Percentiles rank a stretch among this genome's conserved stretches.
These are phyloP conservation scores for Pipistrellus pipistrellus DNA, from an alignment of 2,797 vertebrate species.

Conservation along the genomic window DNA sequence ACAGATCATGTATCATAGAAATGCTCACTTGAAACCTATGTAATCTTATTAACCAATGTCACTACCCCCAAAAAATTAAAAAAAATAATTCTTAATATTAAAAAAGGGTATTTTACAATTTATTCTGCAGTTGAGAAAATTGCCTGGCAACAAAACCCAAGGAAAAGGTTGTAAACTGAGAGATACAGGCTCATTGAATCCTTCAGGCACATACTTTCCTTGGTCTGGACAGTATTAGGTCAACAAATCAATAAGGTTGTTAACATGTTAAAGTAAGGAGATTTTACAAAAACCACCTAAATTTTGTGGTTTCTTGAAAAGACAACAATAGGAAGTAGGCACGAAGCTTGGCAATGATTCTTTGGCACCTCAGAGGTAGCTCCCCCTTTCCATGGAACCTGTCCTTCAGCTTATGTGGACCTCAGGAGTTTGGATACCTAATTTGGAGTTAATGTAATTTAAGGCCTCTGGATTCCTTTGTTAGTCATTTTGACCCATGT, in stretches of 20 bases:
- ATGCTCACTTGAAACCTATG: neutral
- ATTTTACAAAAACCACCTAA: neutral
- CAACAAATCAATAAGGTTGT: neutral
- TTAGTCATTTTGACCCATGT: neutral
- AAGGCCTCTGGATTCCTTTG: neutral
- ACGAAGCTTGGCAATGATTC: neutral
- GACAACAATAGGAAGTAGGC: neutral
- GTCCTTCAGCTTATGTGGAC: neutral
- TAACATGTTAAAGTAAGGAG: neutral
- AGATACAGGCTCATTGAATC: neutral
- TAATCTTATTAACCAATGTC: neutral
- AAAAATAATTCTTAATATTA: neutral
- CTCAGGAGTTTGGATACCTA: neutral
- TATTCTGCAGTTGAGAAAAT: neutral
- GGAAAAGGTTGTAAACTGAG: neutral
- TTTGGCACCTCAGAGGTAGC: neutral
- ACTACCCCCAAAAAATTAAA: neutral
- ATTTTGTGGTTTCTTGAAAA: neutral
- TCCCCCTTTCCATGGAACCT: neutral
- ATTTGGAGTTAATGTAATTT: neutral
- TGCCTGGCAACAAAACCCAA: neutral
- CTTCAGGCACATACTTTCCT: neutral
- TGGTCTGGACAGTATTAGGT: neutral
- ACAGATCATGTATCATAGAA: neutral
- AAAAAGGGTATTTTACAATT: neutral